Evolutionary conservation across 2,113 vertebrate genomes (phyloP).

Genomic region (Cacatua alba): DNA sequence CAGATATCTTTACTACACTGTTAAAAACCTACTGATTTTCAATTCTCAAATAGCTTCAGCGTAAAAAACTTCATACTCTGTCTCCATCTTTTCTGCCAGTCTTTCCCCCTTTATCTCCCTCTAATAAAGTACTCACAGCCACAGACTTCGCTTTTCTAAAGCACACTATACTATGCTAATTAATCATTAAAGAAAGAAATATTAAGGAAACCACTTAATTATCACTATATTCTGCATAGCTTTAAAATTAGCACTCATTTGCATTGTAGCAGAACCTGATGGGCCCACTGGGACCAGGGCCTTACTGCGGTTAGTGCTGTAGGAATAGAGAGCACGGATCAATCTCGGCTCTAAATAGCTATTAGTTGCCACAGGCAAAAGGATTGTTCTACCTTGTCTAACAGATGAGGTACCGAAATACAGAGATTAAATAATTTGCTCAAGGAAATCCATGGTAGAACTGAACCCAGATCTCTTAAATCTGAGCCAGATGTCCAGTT

Average conservation of each 20-base stretch:
- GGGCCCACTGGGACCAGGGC: neutral
- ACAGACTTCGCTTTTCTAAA: neutral
- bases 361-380: neutral
- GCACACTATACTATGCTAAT: neutral
- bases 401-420: conserved; percentile 8
- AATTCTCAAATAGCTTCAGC: neutral
- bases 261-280: neutral
- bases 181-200: neutral
- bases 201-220: neutral
- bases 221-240: neutral
- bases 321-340: neutral
- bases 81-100: neutral
- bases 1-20: neutral
- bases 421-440: conserved; percentile 47
- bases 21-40: neutral
- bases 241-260: neutral
- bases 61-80: neutral
- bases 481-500: conserved; percentile 23
- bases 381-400: conserved; percentile 33
- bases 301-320: neutral
- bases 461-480: neutral
- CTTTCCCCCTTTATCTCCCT: neutral
- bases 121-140: neutral
- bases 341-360: neutral
- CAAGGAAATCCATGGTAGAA: conserved; percentile 9